Evolutionary conservation across 1,140 invertebrate genomes (phyloP).

Genomic region (Tetragnatha versicolor): DNA sequence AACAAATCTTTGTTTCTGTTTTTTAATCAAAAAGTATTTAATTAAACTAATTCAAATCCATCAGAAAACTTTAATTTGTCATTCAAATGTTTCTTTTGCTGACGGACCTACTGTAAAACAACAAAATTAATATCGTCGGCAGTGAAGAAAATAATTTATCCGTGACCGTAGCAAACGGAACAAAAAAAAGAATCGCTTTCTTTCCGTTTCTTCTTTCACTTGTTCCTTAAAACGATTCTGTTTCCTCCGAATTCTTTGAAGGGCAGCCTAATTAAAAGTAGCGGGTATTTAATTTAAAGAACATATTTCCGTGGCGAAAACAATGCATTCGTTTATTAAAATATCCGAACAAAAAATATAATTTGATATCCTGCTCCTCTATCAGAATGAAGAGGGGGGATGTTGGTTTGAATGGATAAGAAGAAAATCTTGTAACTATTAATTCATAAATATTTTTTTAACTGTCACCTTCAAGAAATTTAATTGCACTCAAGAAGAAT

Average conservation of each 20-base stretch:
- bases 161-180: neutral
- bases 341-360: neutral
- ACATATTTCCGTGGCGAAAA: neutral
- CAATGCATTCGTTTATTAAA: slow-evolving; percentile 6
- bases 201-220: neutral
- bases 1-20: too few species aligned
- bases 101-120: neutral
- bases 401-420: too few species aligned
- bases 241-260: slow-evolving; percentile 6
- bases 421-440: too few species aligned
- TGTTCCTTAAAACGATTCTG: neutral
- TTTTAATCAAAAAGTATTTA: slow-evolving; percentile 38
- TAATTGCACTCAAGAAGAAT: too few species aligned
- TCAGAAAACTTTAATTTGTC: slow-evolving; percentile 2
- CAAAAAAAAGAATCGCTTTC: neutral
- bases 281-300: slow-evolving; percentile 35
- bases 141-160: slow-evolving; percentile 30
- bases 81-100: slow-evolving; percentile 21
- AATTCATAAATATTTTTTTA: too few species aligned
- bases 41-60: slow-evolving; percentile 24
- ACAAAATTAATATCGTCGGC: slow-evolving; percentile 21
- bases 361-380: too few species aligned
- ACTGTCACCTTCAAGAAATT: too few species aligned
- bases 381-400: too few species aligned
- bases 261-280: slow-evolving; percentile 20